Evolutionary conservation across 1,140 invertebrate species (phyloP).

Genomic region (Drosophila bifasciata): DNA sequence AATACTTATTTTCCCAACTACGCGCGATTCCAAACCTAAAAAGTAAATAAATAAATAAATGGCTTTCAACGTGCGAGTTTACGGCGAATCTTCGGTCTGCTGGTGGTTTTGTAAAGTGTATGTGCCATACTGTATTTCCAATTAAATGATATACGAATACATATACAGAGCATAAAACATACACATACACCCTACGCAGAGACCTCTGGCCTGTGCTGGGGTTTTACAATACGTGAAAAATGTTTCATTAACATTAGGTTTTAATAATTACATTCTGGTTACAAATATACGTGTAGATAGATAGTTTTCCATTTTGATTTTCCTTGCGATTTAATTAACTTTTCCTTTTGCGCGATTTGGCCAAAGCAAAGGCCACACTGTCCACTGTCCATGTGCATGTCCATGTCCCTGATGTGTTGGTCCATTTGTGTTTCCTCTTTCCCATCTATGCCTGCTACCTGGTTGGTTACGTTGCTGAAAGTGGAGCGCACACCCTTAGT

Average conservation of each 20-base stretch:
- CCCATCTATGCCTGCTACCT: neutral
- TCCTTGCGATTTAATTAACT: conserved; percentile 14
- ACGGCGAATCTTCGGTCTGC: neutral
- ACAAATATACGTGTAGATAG: conserved; percentile 44
- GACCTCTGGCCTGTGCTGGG: conserved; percentile 26
- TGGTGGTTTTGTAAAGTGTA: conserved; percentile 22
- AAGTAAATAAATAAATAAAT: conserved; percentile 39
- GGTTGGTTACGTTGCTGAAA: neutral
- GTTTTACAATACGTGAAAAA: conserved; percentile 40
- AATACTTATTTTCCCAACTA: conserved; percentile 39
- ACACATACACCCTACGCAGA: conserved; percentile 23
- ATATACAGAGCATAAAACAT: conserved; percentile 17
- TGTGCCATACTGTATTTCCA: conserved; percentile 37
- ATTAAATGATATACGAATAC: conserved; percentile 36
- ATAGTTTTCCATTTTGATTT: conserved; percentile 45
- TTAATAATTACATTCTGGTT: conserved; percentile 64
- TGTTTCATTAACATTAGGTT: conserved; percentile 61
- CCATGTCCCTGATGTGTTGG: conserved; percentile 20
- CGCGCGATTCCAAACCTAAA: conserved; percentile 5
- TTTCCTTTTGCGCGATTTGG: conserved; percentile 51
- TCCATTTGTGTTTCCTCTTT: conserved; percentile 24
- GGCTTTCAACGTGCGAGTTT: conserved; percentile 11
- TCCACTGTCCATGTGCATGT: too few relatives aligned
- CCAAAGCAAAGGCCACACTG: conserved; percentile 43
- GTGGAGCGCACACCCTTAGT: neutral